Evolutionary conservation across 2,888 invertebrate species (phyloP), one percentile per base, ranked within the genome.

Genomic region (Patella caerulea): DNA sequence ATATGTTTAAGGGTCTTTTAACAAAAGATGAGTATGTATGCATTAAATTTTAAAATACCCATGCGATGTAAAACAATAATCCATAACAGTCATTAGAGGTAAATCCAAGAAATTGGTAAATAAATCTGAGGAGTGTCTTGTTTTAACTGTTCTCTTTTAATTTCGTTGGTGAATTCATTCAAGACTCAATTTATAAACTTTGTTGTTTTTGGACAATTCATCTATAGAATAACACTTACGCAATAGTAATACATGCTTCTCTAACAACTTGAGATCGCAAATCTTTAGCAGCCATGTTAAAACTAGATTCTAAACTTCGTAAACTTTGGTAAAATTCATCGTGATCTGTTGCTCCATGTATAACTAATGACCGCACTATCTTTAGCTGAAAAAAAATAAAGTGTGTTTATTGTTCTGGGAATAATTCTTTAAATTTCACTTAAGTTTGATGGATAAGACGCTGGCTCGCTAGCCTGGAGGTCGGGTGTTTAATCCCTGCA

Each of bases 171-270:
- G 9, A 7, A 9, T 45, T 9, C 9, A 45, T 45, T 45, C 45
- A 45, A 4, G 45, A 45, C 45, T 45, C 45, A 9, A 45, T 45
- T 9, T 45, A 45, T 45, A 45, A 45, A 45, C 45, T 45, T 9
- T 45, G 34, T 5, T 45, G 4, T 45, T 45, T 5, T 9, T 45
- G 9, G 45, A 45, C 9, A 45, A 45, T 45, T 45, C 45, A 45
- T 73, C 12, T 59, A 9, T 45, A 45, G 17, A 15, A 69, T 24
- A 34, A 55, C 55, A 86, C 89, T 89, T 88, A 98, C 69, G 98
- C 97, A 86, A 98, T 95, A 0, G 98, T 97, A 80, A 98, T 96
- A 90, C 98, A 98, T 1, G 97, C 97, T 92, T 99, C 99, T 73
- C 99, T 94, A 0, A 98, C 98, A 80, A 98, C 96, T 93, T 96